Evolutionary conservation across 2,113 vertebrate genomes (phyloP).

Genomic region (Platycercus adscitus): DNA sequence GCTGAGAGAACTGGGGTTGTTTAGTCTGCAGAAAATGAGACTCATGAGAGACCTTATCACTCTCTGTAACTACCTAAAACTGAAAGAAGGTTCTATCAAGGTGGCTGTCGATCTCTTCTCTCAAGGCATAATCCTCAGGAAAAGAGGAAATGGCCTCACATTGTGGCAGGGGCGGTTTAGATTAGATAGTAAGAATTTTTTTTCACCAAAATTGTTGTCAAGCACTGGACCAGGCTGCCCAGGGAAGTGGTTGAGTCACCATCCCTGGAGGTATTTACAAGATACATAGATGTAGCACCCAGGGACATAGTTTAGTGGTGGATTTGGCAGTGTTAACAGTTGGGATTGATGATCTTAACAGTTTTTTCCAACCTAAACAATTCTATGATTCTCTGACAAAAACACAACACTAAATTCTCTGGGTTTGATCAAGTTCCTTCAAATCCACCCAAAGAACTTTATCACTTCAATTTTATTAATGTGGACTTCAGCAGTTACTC

Average conservation of each 20-base stretch:
- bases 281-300: background rate
- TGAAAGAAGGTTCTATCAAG: rapidly evolving
- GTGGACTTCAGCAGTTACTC: background rate
- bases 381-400: background rate
- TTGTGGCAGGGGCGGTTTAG: background rate
- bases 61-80: background rate
- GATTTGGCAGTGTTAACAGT: background rate
- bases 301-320: background rate
- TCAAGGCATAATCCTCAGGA: background rate
- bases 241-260: background rate
- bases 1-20: background rate
- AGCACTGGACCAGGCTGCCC: background rate
- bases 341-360: background rate
- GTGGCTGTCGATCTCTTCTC: background rate
- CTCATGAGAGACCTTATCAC: rapidly evolving
- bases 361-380: background rate
- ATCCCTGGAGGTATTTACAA: background rate
- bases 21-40: background rate
- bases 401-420: background rate
- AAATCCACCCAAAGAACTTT: background rate
- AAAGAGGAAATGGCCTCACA: background rate
- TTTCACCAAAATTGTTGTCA: background rate
- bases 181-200: background rate
- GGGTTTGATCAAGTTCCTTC: background rate
- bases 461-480: background rate